Conservation (phyloP, 2,113 vertebrate species). For the Typhlomys cinereus region DNA sequence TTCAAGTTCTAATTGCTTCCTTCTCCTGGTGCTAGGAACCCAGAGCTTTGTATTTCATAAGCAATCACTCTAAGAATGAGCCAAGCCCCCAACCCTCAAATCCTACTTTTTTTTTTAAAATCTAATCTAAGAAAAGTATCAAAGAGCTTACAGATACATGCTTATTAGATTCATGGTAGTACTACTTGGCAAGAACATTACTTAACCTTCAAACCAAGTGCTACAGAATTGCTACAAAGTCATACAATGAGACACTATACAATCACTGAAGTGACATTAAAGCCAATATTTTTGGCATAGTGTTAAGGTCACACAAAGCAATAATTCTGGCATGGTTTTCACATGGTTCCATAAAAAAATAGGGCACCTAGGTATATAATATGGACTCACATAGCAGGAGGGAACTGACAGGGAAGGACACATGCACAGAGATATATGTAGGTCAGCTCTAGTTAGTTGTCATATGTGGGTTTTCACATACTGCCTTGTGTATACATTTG, state of each 20-base stretch:
- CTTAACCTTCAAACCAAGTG: neutral
- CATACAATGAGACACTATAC: neutral
- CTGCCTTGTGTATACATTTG: neutral
- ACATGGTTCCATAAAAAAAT: neutral
- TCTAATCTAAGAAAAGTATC: neutral
- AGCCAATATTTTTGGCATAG: neutral
- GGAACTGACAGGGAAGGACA: neutral
- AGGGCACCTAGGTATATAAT: too few species aligned
- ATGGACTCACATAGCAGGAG: neutral
- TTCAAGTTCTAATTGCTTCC: neutral
- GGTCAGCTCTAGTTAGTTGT: neutral
- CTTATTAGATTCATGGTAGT: neutral
- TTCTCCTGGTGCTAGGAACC: neutral
- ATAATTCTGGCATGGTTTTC: neutral
- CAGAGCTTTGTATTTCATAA: neutral
- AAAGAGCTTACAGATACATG: neutral
- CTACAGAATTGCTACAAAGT: neutral
- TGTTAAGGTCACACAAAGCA: too few species aligned
- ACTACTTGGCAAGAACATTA: neutral
- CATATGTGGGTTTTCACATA: neutral
- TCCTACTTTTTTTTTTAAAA: neutral
- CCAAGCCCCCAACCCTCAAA: neutral
- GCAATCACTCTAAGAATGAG: neutral
- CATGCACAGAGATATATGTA: neutral
- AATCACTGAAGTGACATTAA: neutral